A percentile compares a stretch with the other conserved stretches of the same genome.
Evolutionary conservation across 2,797 vertebrate species (phyloP).

Genomic region (Carapus acus): DNA sequence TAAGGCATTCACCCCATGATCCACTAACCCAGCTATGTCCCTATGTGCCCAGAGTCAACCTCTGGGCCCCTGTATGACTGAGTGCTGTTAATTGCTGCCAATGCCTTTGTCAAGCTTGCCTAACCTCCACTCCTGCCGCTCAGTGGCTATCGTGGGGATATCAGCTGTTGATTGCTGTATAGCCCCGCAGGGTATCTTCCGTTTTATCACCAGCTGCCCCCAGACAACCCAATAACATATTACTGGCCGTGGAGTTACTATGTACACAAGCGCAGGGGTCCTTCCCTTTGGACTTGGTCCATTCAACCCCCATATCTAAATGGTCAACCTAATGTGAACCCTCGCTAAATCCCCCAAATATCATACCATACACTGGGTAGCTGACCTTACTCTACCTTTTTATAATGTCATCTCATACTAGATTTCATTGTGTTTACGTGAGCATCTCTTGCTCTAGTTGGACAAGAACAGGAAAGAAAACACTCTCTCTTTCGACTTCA

Average conservation of each 20-base stretch:
- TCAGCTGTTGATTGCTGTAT: constrained; percentile 59
- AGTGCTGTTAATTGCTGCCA: constrained; percentile 37
- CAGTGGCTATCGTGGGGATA: constrained; percentile 37
- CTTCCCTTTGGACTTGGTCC: constrained; percentile 54
- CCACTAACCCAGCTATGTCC: constrained; percentile 19
- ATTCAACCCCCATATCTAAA: constrained; percentile 51
- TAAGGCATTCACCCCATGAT: constrained; percentile 58
- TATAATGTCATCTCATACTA: constrained; percentile 29
- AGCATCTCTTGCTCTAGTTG: too few relatives aligned
- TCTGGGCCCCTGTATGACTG: constrained; percentile 27
- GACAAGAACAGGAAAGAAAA: background rate
- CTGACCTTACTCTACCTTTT: constrained; percentile 19
- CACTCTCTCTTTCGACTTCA: constrained; percentile 1
- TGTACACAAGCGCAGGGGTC: constrained; percentile 55
- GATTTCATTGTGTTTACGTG: background rate
- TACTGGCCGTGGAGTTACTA: constrained; percentile 59
- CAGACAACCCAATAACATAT: constrained; percentile 62
- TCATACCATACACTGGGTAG: constrained; percentile 42
- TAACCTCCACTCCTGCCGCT: constrained; percentile 33
- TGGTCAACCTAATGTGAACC: constrained; percentile 61
- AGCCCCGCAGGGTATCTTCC: constrained; percentile 60
- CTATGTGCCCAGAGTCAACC: constrained; percentile 30
- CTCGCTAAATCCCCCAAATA: constrained; percentile 40
- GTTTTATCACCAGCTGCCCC: constrained; percentile 62
- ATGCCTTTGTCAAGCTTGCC: constrained; percentile 12